A percentile compares a stretch with the other conserved stretches of the same genome.
These are phyloP conservation scores for Galeopsomyia nigrocyanea DNA, from an alignment of 2,888 invertebrate genomes.

Conservation along the genomic window DNA sequence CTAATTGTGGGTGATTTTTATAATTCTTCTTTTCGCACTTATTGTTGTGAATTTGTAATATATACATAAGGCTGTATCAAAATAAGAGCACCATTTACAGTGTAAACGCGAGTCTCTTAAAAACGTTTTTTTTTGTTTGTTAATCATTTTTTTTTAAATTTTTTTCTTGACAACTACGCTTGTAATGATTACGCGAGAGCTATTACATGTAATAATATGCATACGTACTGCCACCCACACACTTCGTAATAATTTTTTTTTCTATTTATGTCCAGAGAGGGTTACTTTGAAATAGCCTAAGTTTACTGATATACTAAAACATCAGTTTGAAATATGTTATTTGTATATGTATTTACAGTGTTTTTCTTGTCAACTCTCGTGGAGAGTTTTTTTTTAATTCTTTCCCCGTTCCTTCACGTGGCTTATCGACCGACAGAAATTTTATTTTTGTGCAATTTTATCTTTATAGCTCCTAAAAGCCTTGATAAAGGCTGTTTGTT, in stretches of 20 bases:
- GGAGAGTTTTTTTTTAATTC: not conserved
- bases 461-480: constrained; percentile 13
- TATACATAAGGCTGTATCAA: constrained; percentile 50
- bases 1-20: constrained; percentile 30
- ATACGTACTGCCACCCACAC: constrained; percentile 32
- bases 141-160: constrained; percentile 8
- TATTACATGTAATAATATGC: constrained; percentile 17
- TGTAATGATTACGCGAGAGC: constrained; percentile 30
- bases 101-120: constrained; percentile 42
- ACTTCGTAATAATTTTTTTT: constrained; percentile 8
- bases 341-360: constrained; percentile 37
- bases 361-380: constrained; percentile 6
- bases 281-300: constrained; percentile 14
- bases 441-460: constrained; percentile 21
- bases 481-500: not conserved
- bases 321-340: no score
- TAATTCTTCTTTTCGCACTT: constrained; percentile 21
- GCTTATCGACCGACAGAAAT: constrained; percentile 20
- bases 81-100: constrained; percentile 48
- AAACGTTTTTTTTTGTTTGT: constrained; percentile 29
- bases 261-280: constrained; percentile 24
- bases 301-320: not conserved
- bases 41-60: constrained; percentile 21
- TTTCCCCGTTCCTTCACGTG: not conserved
- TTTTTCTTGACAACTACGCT: constrained; percentile 18